phyloP scores from a whole-genome alignment of 2,797 vertebrate species.

The Falco columbarius region DNA sequence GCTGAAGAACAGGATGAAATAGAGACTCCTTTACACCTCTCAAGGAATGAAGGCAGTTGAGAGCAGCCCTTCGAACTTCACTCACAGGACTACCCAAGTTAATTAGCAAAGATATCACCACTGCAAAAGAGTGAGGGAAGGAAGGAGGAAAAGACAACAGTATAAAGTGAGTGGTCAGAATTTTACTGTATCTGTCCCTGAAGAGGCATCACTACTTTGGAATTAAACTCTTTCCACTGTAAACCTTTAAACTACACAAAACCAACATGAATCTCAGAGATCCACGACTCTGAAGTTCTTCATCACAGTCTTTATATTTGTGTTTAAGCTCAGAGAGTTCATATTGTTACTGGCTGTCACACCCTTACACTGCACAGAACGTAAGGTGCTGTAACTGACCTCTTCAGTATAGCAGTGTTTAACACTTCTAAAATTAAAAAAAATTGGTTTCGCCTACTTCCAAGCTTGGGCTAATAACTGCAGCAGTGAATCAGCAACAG shows the following conservation, averaged over 20 bases:
- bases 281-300: background rate
- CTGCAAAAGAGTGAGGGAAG: slow-evolving; percentile 64
- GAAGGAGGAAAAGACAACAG: background rate
- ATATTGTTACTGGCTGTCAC: background rate
- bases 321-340: background rate
- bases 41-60: slow-evolving; percentile 81
- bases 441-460: background rate
- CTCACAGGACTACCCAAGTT: slow-evolving; percentile 84
- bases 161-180: background rate
- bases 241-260: background rate
- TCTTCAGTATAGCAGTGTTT: background rate
- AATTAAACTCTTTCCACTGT: background rate
- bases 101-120: slow-evolving; percentile 84
- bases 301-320: background rate
- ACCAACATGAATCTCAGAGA: background rate
- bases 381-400: background rate
- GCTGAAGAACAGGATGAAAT: slow-evolving; percentile 80
- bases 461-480: background rate
- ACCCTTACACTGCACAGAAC: background rate
- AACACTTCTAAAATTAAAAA: background rate
- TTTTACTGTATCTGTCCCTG: background rate
- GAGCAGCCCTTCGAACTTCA: slow-evolving; percentile 87
- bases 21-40: slow-evolving; percentile 68
- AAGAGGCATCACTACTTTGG: background rate
- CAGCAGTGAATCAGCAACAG: background rate